Conservation (phyloP, 2,888 invertebrate species). For the Galeruca laticollis region DNA sequence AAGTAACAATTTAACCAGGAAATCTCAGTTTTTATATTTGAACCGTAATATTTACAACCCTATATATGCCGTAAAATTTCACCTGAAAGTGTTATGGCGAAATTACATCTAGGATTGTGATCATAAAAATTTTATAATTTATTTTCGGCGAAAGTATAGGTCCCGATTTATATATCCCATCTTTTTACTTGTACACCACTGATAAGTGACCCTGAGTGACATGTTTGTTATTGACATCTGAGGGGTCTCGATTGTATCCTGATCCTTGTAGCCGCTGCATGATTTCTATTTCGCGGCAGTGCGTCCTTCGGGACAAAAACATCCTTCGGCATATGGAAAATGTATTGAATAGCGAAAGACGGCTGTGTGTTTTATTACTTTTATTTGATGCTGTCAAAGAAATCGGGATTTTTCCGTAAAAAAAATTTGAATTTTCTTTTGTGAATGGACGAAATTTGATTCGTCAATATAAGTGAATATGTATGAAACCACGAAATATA, state of each 20-base stretch:
- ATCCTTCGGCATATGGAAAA: conserved; percentile 35
- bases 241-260: conserved; percentile 44
- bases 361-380: conserved; percentile 37
- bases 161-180: no score
- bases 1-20: no score
- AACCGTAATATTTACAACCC: no score
- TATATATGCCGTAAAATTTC: no score
- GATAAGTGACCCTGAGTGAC: conserved; percentile 48
- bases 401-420: conserved; percentile 25
- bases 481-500: conserved; percentile 13
- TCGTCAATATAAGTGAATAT: conserved; percentile 21
- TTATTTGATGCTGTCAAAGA: conserved; percentile 32
- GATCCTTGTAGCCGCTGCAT: conserved; percentile 49
- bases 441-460: conserved; percentile 28
- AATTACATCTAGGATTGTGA: no score
- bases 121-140: no score
- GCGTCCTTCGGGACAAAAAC: conserved; percentile 51
- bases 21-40: no score
- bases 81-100: no score
- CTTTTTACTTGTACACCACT: conserved; percentile 15
- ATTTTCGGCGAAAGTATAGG: no score
- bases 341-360: conserved; percentile 39
- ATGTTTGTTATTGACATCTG: conserved; percentile 59
- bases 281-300: conserved; percentile 59
- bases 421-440: conserved; percentile 34